Evolutionary conservation across 2,113 vertebrate genomes (phyloP).

Genomic region (Carassius carassius): DNA sequence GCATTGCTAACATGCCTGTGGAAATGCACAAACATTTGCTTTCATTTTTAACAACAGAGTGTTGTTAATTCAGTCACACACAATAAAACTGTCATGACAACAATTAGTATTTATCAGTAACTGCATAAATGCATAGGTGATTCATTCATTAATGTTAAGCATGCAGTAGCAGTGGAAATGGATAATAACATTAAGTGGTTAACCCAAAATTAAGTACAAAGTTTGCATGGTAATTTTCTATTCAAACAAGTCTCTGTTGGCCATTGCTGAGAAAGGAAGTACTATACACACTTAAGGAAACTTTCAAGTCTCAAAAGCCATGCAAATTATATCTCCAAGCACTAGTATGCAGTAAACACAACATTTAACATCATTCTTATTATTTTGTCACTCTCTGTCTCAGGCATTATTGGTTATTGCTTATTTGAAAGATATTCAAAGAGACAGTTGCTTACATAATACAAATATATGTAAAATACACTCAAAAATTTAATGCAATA

Average conservation of each 20-base stretch:
- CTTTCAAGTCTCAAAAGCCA: too few relatives aligned
- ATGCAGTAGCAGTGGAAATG: not conserved
- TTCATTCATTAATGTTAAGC: not conserved
- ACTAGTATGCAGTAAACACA: too few relatives aligned
- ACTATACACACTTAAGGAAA: too few relatives aligned
- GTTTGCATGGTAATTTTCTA: not conserved
- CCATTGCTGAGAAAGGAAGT: too few relatives aligned
- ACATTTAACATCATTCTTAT: not conserved
- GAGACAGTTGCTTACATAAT: not conserved
- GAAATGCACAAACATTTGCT: not conserved
- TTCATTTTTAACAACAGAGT: not conserved
- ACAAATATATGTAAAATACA: too few relatives aligned
- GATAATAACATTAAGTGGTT: not conserved
- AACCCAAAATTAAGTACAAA: not conserved
- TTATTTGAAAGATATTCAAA: not conserved
- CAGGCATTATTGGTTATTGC: not conserved
- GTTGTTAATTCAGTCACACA: not conserved
- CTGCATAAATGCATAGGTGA: not conserved
- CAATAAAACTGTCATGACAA: not conserved
- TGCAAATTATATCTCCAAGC: too few relatives aligned
- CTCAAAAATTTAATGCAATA: too few relatives aligned
- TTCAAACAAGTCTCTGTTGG: not conserved
- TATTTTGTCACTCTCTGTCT: not conserved
- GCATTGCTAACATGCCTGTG: not conserved
- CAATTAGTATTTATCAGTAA: not conserved